These are phyloP conservation scores for Laticauda colubrina DNA, from an alignment of 2,113 vertebrate genomes.

Conservation along the genomic window DNA sequence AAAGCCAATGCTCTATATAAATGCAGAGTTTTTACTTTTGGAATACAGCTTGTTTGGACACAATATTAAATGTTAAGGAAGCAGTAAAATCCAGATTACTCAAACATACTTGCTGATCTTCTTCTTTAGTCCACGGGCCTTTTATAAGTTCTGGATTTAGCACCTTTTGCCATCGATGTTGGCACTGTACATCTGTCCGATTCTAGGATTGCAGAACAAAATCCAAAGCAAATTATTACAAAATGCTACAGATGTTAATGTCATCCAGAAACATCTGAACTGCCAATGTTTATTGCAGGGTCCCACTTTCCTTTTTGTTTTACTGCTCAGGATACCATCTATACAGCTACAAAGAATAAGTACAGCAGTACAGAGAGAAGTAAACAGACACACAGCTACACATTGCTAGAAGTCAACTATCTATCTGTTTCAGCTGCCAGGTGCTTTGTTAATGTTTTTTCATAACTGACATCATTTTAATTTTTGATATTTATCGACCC, in stretches of 20 bases:
- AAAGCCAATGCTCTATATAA: conserved; percentile 25
- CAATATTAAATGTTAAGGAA: not conserved
- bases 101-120: conserved; percentile 92
- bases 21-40: not conserved
- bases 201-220: conserved; percentile 76
- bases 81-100: not conserved
- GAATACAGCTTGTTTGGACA: not conserved
- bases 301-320: fast-evolving
- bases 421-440: not conserved
- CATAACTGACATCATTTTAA: conserved; percentile 7
- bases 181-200: conserved; percentile 96
- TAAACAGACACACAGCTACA: not conserved
- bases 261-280: not conserved
- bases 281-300: not conserved
- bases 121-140: conserved; percentile 98
- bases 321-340: not conserved
- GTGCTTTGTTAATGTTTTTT: not conserved
- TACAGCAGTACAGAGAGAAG: not conserved
- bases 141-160: conserved; percentile 98
- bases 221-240: not conserved
- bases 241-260: not conserved
- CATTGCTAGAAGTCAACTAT: not conserved
- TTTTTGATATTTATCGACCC: conserved; percentile 7
- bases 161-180: conserved; percentile 98
- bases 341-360: not conserved